These are phyloP conservation scores for Epinephelus coioides DNA, from an alignment of 2,797 vertebrate genomes.

Conservation along the genomic window DNA sequence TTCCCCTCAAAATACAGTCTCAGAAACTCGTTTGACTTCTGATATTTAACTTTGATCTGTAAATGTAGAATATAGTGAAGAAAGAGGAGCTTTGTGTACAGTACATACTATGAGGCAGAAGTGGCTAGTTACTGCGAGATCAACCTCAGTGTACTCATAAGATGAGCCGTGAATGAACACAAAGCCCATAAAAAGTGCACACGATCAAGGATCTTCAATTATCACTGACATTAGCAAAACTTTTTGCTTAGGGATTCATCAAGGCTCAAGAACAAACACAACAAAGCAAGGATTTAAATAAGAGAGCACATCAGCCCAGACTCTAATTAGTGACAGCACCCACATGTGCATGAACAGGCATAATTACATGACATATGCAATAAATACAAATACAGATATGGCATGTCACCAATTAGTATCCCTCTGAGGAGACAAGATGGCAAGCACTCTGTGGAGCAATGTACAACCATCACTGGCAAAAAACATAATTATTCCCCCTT, in stretches of 20 bases:
- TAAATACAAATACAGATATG: constrained; percentile 10
- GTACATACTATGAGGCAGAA: not conserved
- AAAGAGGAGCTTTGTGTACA: not conserved
- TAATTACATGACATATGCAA: not conserved
- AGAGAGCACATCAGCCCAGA: not conserved
- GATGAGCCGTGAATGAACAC: not conserved
- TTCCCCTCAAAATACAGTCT: not conserved
- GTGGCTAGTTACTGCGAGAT: not conserved
- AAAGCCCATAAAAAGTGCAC: not conserved
- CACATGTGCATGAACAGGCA: not conserved
- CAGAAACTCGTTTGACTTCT: not conserved
- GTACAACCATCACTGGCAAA: not conserved
- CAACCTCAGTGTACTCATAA: not conserved
- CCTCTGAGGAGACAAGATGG: not conserved
- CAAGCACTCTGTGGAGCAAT: not conserved
- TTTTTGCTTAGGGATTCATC: constrained; percentile 1
- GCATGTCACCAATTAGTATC: not conserved
- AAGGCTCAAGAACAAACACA: not conserved
- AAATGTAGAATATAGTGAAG: not conserved
- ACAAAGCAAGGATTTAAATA: not conserved
- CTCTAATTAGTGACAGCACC: constrained; percentile 13
- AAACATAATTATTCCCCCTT: not conserved
- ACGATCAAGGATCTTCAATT: not conserved
- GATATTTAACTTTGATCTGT: too few species aligned
- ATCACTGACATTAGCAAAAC: not conserved